Evolutionary conservation across 2,113 vertebrate species (phyloP).

Genomic region (Eulemur rufifrons): DNA sequence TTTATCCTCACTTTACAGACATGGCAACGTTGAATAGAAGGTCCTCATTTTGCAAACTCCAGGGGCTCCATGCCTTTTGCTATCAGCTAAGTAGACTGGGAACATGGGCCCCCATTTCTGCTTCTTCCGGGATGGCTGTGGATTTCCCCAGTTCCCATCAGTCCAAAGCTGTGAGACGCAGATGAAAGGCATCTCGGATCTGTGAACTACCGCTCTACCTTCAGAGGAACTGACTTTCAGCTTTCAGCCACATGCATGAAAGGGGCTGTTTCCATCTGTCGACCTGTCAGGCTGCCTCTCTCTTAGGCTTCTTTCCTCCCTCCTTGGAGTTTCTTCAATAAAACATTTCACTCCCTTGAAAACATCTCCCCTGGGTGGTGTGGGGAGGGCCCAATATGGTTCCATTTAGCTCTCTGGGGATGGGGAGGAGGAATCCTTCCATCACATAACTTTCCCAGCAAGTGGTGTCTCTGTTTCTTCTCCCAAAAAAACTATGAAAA

Average conservation of each 20-base stretch:
- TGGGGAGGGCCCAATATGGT: conserved; percentile 57
- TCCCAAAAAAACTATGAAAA: conserved; percentile 38
- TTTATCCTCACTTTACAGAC: background rate
- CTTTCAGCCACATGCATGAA: conserved; percentile 59
- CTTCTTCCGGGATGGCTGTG: background rate
- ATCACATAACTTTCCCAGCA: conserved; percentile 66
- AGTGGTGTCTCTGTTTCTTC: conserved; percentile 69
- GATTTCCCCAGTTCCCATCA: background rate
- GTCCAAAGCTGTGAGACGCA: background rate
- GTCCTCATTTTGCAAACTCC: background rate
- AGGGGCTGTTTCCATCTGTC: conserved; percentile 44
- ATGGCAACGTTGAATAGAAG: background rate
- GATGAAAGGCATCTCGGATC: conserved; percentile 14
- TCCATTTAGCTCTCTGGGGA: conserved; percentile 70
- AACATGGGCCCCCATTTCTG: background rate
- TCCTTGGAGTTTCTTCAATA: conserved; percentile 51
- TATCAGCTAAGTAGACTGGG: background rate
- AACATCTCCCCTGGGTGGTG: conserved; percentile 48
- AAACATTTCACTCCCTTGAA: conserved; percentile 71
- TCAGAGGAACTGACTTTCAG: conserved; percentile 42
- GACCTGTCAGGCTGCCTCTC: conserved; percentile 33
- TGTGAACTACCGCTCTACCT: conserved; percentile 14
- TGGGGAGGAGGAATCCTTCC: conserved; percentile 37
- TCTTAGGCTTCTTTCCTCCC: conserved; percentile 51
- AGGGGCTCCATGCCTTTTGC: background rate